Evolutionary conservation across 2,113 vertebrate species (phyloP).

Genomic region (Elgaria multicarinata): DNA sequence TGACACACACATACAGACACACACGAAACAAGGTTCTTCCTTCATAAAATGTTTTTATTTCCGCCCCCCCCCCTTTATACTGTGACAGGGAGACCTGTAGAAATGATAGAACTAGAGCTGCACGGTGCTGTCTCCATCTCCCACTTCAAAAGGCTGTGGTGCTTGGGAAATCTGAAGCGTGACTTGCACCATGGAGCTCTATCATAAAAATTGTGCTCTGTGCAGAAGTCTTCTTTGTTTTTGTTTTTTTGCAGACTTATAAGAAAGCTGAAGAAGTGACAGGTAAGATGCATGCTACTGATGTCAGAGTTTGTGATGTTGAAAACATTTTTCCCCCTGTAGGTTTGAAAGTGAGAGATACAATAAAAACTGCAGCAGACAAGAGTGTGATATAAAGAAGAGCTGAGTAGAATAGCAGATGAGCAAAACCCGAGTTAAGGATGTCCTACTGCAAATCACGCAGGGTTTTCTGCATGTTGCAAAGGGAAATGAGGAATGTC

Average conservation of each 20-base stretch:
- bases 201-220: not conserved
- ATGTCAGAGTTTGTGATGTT: not conserved
- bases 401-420: not conserved
- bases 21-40: not conserved
- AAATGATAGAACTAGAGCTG: not conserved
- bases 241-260: conserved; percentile 6
- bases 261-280: not conserved
- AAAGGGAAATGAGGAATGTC: not conserved
- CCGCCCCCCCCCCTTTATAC: no score
- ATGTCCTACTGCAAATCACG: not conserved
- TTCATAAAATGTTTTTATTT: not conserved
- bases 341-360: not conserved
- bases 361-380: not conserved
- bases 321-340: not conserved
- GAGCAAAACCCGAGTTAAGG: not conserved
- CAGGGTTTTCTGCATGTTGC: not conserved
- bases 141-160: not conserved
- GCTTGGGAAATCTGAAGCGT: not conserved
- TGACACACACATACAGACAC: no score
- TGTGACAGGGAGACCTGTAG: not conserved
- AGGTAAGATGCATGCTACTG: not conserved
- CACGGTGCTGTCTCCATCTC: not conserved
- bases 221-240: not conserved
- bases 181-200: not conserved
- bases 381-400: not conserved